phyloP scores from a whole-genome alignment of 2,113 vertebrate genomes.

The Nothobranchius kuhntae region DNA sequence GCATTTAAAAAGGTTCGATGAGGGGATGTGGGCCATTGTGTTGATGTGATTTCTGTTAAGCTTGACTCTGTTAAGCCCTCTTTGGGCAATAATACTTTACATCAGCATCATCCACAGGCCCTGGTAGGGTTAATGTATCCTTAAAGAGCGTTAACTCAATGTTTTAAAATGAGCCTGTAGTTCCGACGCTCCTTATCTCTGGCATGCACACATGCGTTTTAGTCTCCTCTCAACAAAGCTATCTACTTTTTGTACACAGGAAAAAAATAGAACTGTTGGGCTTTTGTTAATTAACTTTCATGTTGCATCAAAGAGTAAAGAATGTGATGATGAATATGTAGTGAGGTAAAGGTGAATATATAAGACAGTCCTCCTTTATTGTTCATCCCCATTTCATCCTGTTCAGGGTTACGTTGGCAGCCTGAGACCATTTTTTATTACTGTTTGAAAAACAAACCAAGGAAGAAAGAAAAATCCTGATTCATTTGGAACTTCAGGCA shows the following conservation, averaged over 20 bases:
- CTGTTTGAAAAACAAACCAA: too few relatives aligned
- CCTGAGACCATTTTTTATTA: too few relatives aligned
- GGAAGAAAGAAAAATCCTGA: background rate
- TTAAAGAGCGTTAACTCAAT: slow-evolving; percentile 8
- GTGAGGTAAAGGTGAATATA: too few relatives aligned
- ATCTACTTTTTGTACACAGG: background rate
- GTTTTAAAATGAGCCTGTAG: slow-evolving; percentile 1
- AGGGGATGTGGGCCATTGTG: background rate
- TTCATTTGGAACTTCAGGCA: too few relatives aligned
- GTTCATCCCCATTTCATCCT: background rate
- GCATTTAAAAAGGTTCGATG: background rate
- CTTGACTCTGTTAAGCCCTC: background rate
- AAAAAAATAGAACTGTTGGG: background rate
- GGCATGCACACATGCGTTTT: background rate
- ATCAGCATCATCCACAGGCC: background rate
- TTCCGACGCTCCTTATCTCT: background rate
- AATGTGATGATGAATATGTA: background rate
- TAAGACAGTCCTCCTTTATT: background rate
- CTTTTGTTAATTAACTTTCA: background rate
- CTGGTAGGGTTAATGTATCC: background rate
- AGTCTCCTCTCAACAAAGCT: background rate
- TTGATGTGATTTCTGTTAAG: background rate
- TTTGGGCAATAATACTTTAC: background rate
- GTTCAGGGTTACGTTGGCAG: background rate
- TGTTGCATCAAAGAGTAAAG: slow-evolving; percentile 2